Percentiles rank a stretch among this genome's conserved stretches.
These are phyloP conservation scores for Pimephales promelas DNA, from an alignment of 2,113 vertebrate genomes.

Conservation along the genomic window DNA sequence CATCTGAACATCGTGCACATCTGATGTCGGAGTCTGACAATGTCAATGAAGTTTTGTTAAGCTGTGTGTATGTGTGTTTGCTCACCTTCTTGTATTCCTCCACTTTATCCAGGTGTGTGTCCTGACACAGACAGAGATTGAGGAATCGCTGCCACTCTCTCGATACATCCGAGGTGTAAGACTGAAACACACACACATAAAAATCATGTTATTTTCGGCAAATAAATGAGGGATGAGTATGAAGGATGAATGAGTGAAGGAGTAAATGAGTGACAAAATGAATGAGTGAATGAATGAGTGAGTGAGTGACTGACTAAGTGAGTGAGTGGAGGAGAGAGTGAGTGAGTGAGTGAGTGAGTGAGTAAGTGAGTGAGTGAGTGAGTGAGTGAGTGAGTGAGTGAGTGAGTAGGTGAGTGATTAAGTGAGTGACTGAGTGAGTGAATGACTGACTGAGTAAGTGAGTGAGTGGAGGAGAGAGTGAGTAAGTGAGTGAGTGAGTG, in stretches of 20 bases:
- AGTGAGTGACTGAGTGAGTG: no score
- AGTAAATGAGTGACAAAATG: no score
- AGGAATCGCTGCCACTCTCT: conserved; percentile 90
- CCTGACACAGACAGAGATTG: conserved; percentile 92
- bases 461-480: no score
- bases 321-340: fast-evolving
- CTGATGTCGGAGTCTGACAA: neutral
- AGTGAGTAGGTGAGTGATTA: no score
- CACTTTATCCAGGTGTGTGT: conserved; percentile 85
- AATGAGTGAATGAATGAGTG: no score
- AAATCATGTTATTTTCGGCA: neutral
- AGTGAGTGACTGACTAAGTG: no score
- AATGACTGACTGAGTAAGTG: no score
- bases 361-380: no score
- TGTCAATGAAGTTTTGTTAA: neutral
- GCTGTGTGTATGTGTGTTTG: neutral
- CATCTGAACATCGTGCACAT: neutral
- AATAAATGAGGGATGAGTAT: neutral
- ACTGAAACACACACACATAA: conserved; percentile 67
- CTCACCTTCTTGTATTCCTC: conserved; percentile 87
- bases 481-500: no score
- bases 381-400: no score
- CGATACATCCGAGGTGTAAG: conserved; percentile 82
- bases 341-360: no score
- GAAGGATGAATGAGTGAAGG: no score